Evolutionary conservation across 2,113 vertebrate genomes (phyloP).

Genomic region (Sciurus niger): DNA sequence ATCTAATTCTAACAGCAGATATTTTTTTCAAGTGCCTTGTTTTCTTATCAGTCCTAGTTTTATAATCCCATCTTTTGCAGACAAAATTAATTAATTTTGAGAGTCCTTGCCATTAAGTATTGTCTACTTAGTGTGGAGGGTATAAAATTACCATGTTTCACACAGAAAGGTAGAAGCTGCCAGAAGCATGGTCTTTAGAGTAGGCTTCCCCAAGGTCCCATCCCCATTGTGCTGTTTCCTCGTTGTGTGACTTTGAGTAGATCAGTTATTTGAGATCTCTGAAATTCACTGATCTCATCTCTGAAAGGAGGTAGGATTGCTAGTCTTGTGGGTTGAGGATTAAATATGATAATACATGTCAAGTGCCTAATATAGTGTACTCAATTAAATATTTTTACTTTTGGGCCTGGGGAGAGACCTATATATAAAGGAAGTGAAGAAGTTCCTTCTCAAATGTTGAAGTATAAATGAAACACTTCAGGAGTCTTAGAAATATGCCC

Average conservation of each 20-base stretch:
- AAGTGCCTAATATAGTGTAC: background rate
- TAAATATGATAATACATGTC: background rate
- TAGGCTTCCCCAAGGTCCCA: background rate
- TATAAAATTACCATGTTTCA: background rate
- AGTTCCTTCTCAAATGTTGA: background rate
- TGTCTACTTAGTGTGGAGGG: background rate
- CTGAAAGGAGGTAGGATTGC: background rate
- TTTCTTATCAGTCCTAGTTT: slow-evolving; percentile 37
- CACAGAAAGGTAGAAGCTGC: background rate
- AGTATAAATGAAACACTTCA: background rate
- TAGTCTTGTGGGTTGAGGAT: background rate
- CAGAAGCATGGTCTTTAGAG: background rate
- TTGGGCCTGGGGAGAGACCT: background rate
- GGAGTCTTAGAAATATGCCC: background rate
- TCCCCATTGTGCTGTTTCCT: background rate
- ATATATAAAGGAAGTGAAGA: slow-evolving; percentile 1
- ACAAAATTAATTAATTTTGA: slow-evolving; percentile 22
- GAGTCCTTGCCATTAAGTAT: slow-evolving; percentile 15
- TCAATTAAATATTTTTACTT: slow-evolving; percentile 27
- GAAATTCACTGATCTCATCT: background rate
- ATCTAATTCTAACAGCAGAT: background rate
- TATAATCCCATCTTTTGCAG: background rate
- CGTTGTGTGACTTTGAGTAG: slow-evolving; percentile 1
- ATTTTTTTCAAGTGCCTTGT: slow-evolving; percentile 23
- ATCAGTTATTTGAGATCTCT: background rate